Evolutionary conservation across 2,888 invertebrate genomes (phyloP).

Genomic region (Scaptomyza parva): DNA sequence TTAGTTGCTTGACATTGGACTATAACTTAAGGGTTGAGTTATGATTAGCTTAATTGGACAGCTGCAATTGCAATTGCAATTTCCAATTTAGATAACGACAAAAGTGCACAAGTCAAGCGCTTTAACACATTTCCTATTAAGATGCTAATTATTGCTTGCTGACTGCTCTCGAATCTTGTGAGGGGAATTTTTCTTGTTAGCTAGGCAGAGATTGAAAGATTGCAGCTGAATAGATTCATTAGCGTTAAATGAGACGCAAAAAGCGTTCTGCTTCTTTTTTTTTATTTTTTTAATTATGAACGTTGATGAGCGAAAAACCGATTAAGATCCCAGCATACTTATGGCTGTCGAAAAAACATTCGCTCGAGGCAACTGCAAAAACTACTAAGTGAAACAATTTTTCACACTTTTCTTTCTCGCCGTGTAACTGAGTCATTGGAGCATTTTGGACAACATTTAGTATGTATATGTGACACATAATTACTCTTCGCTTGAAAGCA

Average conservation of each 20-base stretch:
- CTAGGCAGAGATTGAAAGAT: slow-evolving; percentile 1
- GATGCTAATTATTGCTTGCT: slow-evolving; percentile 2
- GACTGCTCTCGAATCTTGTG: not conserved
- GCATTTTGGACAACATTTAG: too few species aligned
- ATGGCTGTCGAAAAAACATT: not conserved
- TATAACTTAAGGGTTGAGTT: slow-evolving; percentile 10
- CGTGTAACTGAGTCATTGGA: slow-evolving; percentile 34
- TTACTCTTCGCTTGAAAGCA: slow-evolving; percentile 37
- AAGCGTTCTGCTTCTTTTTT: not conserved
- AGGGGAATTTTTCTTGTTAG: not conserved
- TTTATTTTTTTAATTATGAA: not conserved
- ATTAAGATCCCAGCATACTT: not conserved
- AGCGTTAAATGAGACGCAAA: slow-evolving; percentile 16
- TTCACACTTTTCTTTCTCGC: not conserved
- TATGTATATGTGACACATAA: slow-evolving; percentile 34
- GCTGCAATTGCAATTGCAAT: slow-evolving; percentile 26
- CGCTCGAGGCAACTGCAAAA: too few species aligned
- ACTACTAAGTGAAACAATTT: too few species aligned
- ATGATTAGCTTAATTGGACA: slow-evolving; percentile 22
- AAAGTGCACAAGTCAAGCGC: slow-evolving; percentile 8
- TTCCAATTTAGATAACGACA: not conserved
- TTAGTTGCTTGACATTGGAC: slow-evolving; percentile 61
- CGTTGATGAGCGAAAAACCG: not conserved
- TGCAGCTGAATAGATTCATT: slow-evolving; percentile 9
- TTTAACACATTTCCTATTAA: slow-evolving; percentile 8